Evolutionary conservation across 2,888 invertebrate genomes (phyloP).

Genomic region (Leucoptera coffeella): DNA sequence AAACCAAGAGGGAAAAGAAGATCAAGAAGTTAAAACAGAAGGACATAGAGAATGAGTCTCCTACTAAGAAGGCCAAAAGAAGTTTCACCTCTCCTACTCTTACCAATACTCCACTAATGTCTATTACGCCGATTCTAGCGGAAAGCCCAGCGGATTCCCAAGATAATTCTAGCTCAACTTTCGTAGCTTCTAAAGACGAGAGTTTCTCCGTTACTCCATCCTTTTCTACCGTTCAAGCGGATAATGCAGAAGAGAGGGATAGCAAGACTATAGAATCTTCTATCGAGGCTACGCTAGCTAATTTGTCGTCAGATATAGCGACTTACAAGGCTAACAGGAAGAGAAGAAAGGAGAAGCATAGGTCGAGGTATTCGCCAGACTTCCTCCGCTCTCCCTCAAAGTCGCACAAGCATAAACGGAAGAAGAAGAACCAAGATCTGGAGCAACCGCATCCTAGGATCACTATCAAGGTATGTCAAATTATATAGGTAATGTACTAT

Average conservation of each 20-base stretch:
- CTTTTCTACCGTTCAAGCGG: conserved; percentile 28
- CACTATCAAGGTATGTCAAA: conserved; percentile 74
- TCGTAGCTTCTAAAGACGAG: conserved; percentile 14
- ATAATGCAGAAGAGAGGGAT: conserved; percentile 33
- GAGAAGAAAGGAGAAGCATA: conserved; percentile 69
- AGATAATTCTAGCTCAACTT: conserved; percentile 40
- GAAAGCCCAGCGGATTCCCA: conserved; percentile 46
- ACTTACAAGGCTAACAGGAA: conserved; percentile 61
- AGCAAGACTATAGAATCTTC: conserved; percentile 40
- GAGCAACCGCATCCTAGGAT: conserved; percentile 61
- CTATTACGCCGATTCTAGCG: conserved; percentile 43
- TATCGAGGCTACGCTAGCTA: conserved; percentile 38
- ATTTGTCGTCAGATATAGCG: conserved; percentile 40
- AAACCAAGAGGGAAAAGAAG: conserved; percentile 38
- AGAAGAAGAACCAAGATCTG: conserved; percentile 71
- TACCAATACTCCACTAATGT: conserved; percentile 47
- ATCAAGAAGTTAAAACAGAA: conserved; percentile 28
- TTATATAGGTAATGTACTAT: too few relatives aligned
- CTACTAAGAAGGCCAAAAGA: conserved; percentile 35
- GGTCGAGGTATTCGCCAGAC: conserved; percentile 67
- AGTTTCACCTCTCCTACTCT: conserved; percentile 43
- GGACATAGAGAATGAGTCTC: conserved; percentile 17
- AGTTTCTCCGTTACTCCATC: conserved; percentile 32
- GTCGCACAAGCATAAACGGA: conserved; percentile 75
- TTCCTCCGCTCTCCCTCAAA: conserved; percentile 59